Evolutionary conservation across 2,113 vertebrate genomes (phyloP).

Genomic region (Rhadina sibilatrix): DNA sequence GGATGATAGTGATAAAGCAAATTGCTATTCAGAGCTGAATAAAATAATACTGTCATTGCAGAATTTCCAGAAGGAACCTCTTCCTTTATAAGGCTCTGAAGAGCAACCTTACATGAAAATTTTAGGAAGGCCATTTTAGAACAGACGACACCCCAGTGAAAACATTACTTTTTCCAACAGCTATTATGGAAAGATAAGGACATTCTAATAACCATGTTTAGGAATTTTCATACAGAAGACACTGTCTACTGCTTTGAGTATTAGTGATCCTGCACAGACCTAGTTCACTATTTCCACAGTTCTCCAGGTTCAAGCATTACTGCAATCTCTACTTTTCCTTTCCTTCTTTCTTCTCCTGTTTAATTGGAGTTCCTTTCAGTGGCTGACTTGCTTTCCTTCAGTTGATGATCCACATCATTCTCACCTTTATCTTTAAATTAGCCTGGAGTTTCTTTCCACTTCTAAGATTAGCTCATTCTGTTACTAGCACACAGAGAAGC

Average conservation of each 20-base stretch:
- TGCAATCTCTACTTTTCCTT: background rate
- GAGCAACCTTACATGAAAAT: background rate
- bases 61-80: background rate
- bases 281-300: background rate
- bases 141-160: background rate
- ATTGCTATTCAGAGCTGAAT: background rate
- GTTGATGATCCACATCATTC: background rate
- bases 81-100: background rate
- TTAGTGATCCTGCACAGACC: background rate
- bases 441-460: constrained; percentile 7
- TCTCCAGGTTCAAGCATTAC: background rate
- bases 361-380: background rate
- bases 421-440: background rate
- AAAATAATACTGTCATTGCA: background rate
- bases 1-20: background rate
- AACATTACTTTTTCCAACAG: background rate
- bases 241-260: background rate
- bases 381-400: background rate
- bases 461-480: constrained; percentile 23
- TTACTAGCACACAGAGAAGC: constrained; percentile 15
- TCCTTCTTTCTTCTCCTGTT: background rate
- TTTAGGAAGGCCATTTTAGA: background rate
- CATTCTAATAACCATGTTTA: background rate
- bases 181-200: background rate
- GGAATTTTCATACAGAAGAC: background rate